Evolutionary conservation across 2,797 vertebrate genomes (phyloP), one percentile per base, ranked within the genome.

Genomic region (Psittacula echo): DNA sequence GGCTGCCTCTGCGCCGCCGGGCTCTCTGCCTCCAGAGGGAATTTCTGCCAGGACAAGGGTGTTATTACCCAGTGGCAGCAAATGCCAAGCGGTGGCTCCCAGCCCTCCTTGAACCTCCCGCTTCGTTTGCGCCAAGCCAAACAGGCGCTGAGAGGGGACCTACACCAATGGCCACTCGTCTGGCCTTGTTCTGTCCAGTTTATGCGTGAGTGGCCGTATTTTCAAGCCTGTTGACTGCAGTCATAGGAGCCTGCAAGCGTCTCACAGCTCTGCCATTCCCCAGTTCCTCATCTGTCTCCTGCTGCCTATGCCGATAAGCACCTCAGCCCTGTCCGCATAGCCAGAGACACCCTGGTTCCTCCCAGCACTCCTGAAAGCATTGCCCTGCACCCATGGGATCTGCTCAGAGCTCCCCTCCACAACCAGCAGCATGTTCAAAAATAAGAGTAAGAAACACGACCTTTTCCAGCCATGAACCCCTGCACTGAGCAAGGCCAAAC

Each of bases 91-190:
- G 54, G 50, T 0, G 0, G 47, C 71, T 73, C 60, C 78, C 3
- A 2, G 72, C 26, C 32, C 17, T 66, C 54, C 64, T 48, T 66
- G 54, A 94, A 54, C 60, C 64, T 82, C 60, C 54, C 75, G 29
- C 78, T 83, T 89, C 4, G 0, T 66, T 64, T 76, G 34, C 47
- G 83, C 47, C 53, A 42, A 71, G 54, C 6, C 75, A 79, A 27
- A 89, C 13, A 14, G 50, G 66, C 54, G 27, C 8, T 3, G 10
- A 87, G 56, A 71, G 24, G 21, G 20, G 45, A 81, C 27, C 53
- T 41, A 53, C 37, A 42, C 0, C 1, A 62, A 20, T 34, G 41
- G 32, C 44, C 2, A 0, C 42, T 61, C 56, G 9, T 42, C 45
- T 87, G 30, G 15, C 11, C 8, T 44, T n/a, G 48, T 87, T 88